Base-by-base conservation (phyloP, 1,140 invertebrate species). In the Lethrus apterus region DNA sequence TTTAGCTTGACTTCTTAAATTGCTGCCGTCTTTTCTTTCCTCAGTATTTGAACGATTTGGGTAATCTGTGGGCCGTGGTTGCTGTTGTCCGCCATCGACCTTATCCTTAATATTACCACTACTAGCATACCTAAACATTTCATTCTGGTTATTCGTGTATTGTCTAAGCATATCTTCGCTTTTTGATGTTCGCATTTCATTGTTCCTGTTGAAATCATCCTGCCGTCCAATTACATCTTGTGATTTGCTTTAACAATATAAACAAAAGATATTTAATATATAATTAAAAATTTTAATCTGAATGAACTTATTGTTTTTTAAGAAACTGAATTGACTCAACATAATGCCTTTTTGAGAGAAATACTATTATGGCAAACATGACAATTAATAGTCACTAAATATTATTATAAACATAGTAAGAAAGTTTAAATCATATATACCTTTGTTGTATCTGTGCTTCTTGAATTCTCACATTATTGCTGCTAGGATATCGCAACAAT, bases 1-100 rank as follows among this genome's bases (percentile, higher is more conserved):
- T 63, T 89, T 89, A 0, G 85, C 86, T 48, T 84, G 81, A 45
- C 83, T 81, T 3, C 83, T 67, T 9, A 62, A 24, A 21, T 46
- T 52, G n/a, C 42, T 51, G 3, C 4, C 29, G 7, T 36, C 14
- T 29, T 45, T 44, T 19, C 19, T n/a, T 23, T 59, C 52, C 14
- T 58, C 58, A 21, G 55, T 58, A 26, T 34, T 59, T 14, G 54
- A 44, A 31, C 53, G 36, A 40, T 54, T 50, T 24, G 51, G 49
- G 8, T 48, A 48, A 11, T 57, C 50, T 24, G 18, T 15, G 11
- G 23, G 47, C 13, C 38, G 20, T 14, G 21, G 13, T 21, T 42
- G 44, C 21, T 36, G 48, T 29, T 47, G 34, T 20, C 51, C 55
- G 15, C 48, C 21, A 26, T 58, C 57, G 1, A 50, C 36, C 51